These are phyloP conservation scores for Musca domestica DNA, from an alignment of 1,140 invertebrate species.

Conservation along the genomic window DNA sequence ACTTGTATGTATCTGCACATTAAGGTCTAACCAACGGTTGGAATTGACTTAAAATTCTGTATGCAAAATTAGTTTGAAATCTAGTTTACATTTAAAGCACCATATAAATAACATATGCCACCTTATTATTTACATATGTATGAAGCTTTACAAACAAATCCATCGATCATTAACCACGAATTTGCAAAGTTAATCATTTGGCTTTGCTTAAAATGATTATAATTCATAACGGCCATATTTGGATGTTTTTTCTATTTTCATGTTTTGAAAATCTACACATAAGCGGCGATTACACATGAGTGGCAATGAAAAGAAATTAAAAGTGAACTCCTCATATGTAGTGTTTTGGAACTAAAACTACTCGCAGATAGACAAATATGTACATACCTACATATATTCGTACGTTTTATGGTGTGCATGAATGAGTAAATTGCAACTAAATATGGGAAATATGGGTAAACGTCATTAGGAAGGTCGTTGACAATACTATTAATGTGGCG, in stretches of 20 bases:
- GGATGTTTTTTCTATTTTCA: no score
- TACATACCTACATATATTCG: no score
- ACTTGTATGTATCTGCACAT: background rate
- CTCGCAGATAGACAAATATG: no score
- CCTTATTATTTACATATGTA: no score
- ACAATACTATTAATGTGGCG: slow-evolving; percentile 7
- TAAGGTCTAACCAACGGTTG: no score
- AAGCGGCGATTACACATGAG: slow-evolving; percentile 14
- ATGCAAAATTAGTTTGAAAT: no score
- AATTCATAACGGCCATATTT: background rate
- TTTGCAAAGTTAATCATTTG: background rate
- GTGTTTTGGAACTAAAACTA: slow-evolving; percentile 13
- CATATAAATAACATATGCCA: no score
- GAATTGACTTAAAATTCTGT: no score
- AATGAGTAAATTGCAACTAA: slow-evolving; percentile 15
- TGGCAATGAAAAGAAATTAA: slow-evolving; percentile 30
- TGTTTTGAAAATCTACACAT: no score
- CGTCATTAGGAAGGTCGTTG: slow-evolving; percentile 22
- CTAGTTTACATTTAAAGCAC: no score
- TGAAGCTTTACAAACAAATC: no score
- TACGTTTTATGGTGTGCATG: no score
- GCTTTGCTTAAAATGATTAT: background rate
- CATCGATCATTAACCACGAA: background rate
- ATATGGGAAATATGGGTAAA: slow-evolving; percentile 13
- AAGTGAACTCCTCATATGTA: slow-evolving; percentile 24